Evolutionary conservation across 2,797 vertebrate genomes (phyloP), one percentile per base, ranked within the genome.

Genomic region (Sebastes alutus): DNA sequence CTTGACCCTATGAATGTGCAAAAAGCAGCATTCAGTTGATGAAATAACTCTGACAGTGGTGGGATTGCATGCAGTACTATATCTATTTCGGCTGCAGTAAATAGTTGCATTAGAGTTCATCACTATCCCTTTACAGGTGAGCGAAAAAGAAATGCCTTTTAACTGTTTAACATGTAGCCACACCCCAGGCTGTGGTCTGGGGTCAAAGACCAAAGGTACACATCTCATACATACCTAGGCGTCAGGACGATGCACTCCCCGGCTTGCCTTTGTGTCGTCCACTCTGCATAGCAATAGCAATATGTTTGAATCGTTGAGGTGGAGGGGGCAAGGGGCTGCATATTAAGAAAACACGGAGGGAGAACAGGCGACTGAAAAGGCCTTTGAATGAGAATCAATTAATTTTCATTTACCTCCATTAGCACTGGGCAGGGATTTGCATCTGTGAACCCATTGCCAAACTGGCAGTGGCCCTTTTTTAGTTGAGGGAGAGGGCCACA

Each of bases 321-420:
- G 88, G 85, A 85, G 92, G 85, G 72, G 88, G 89, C 77, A 80
- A 90, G 38, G 91, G 93, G 92, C 93, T 89, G 87, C 92, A 94
- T 92, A 94, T 94, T 94, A 95, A 94, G 89, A 93, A 93, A 93
- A 91, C 92, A 93, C 71, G 20, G 84, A 90, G 89, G 83, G 89
- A 92, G 93, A 93, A 92, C 94, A 88, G 90, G 78, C 89, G 20
- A 79, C 77, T 94, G 90, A 96, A 95, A 94, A 87, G 87, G 64
- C 80, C 86, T 89, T 88, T 93, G 89, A 96, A 95, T 95, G 82
- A 94, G 88, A 94, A 96, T 94, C 95, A 95, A 96, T 96, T 96
- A 95, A 94, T 95, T 96, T 95, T 96, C 95, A 96, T 96, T 96
- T 96, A 95, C 92, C 86, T 93, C 94, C 93, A 96, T 95, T 96